These are phyloP conservation scores for Drosophila pallidifrons DNA, from an alignment of 1,140 invertebrate species.

Conservation along the genomic window DNA sequence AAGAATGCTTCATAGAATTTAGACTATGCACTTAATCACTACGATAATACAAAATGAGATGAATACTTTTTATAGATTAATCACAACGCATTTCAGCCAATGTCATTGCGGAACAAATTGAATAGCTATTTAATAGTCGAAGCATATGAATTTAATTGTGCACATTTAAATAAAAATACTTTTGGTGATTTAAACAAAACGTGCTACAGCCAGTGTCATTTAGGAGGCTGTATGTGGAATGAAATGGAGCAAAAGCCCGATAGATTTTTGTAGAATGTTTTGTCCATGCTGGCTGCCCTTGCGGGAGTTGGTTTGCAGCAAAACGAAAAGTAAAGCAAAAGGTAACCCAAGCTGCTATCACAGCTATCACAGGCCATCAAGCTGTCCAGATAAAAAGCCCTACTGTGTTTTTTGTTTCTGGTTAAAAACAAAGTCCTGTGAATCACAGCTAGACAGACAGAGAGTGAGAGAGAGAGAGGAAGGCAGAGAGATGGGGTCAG, in stretches of 20 bases:
- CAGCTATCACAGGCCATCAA: not conserved
- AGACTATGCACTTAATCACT: no score
- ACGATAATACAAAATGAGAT: no score
- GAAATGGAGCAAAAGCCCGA: not conserved
- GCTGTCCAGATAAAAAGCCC: conserved; percentile 25
- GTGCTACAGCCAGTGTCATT: not conserved
- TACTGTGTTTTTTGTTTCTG: conserved; percentile 14
- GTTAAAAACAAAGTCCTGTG: conserved; percentile 15
- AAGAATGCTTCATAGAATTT: no score
- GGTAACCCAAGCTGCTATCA: not conserved
- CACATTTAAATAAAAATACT: no score
- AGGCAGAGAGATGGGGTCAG: not conserved
- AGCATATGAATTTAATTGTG: no score
- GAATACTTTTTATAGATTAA: no score
- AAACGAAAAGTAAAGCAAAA: no score
- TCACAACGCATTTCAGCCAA: no score
- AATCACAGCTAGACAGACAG: conserved; percentile 29
- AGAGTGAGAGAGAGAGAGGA: not conserved
- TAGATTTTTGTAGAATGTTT: not conserved
- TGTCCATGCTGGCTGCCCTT: not conserved
- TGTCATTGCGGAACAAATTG: no score
- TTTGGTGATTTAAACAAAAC: no score
- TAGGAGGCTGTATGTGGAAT: not conserved
- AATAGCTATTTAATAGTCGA: no score
- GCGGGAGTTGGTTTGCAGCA: conserved; percentile 1